These are phyloP conservation scores for Danio aesculapii DNA, from an alignment of 2,797 vertebrate genomes.

Conservation along the genomic window DNA sequence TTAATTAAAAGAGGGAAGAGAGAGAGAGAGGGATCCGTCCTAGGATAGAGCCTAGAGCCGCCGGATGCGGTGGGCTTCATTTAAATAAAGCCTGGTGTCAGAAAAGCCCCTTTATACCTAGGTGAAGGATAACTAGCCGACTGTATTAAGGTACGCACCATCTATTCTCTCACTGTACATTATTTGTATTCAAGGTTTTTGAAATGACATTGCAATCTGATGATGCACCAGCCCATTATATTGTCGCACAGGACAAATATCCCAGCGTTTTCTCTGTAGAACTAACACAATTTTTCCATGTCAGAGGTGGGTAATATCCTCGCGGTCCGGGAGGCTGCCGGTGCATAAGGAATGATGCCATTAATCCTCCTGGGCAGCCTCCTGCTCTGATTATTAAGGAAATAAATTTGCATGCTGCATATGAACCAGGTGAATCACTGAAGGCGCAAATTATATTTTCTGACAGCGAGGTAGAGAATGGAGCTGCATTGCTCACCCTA, in stretches of 20 bases:
- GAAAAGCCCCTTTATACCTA: constrained; percentile 66
- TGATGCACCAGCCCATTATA: constrained; percentile 99
- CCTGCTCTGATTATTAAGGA: constrained; percentile 99
- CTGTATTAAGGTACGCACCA: constrained; percentile 93
- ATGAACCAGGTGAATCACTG: constrained; percentile 99
- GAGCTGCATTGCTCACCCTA: constrained; percentile 83
- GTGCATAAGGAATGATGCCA: constrained; percentile 97
- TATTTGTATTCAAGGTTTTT: constrained; percentile 99
- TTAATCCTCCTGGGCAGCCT: constrained; percentile 99
- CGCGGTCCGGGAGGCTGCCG: constrained; percentile 85
- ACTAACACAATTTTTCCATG: constrained; percentile 99
- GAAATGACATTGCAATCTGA: constrained; percentile 99
- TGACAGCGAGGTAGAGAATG: constrained; percentile 94
- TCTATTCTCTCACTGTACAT: constrained; percentile 92
- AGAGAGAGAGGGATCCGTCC: constrained; percentile 74
- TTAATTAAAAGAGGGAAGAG: constrained; percentile 81
- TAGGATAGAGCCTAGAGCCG: constrained; percentile 79
- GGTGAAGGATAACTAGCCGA: constrained; percentile 91
- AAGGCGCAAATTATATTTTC: constrained; percentile 98
- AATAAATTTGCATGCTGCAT: constrained; percentile 99
- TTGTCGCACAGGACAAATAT: constrained; percentile 99
- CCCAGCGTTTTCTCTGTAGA: constrained; percentile 98
- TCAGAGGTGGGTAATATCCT: constrained; percentile 98
- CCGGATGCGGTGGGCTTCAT: constrained; percentile 80
- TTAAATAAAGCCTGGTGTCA: constrained; percentile 80